phyloP scores from a whole-genome alignment of 2,113 vertebrate species.

The Electrona antarctica region DNA sequence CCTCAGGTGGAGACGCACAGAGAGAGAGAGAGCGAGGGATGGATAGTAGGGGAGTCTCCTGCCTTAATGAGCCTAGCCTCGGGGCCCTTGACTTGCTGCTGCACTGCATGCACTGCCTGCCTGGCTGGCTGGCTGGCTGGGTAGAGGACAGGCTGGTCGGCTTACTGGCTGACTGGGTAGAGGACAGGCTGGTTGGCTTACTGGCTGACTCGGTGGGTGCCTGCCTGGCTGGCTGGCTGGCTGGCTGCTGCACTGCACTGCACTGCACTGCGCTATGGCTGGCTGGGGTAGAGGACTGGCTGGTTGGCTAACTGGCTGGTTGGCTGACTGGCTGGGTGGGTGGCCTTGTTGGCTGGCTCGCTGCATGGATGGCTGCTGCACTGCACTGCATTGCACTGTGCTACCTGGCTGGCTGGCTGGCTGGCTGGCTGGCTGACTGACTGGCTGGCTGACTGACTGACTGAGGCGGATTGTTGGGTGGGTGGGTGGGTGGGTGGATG shows the following conservation, averaged over 20 bases:
- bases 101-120: slow-evolving; percentile 42
- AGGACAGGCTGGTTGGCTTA: slow-evolving; percentile 30
- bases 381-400: no score
- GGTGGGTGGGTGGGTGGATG: no score
- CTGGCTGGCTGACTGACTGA: no score
- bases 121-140: slow-evolving; percentile 38
- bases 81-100: slow-evolving; percentile 65
- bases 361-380: no score
- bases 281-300: slow-evolving; percentile 2
- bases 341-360: slow-evolving; percentile 50
- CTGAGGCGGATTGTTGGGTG: no score
- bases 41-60: slow-evolving; percentile 63
- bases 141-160: slow-evolving; percentile 1
- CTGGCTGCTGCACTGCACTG: slow-evolving; percentile 33
- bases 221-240: slow-evolving; percentile 39
- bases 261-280: slow-evolving; percentile 49
- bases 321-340: no score
- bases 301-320: no score
- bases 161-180: slow-evolving; percentile 43
- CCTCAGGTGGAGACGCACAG: slow-evolving; percentile 41
- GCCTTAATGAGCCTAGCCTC: slow-evolving; percentile 78
- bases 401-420: no score
- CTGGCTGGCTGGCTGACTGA: no score
- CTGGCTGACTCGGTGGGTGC: slow-evolving; percentile 47
- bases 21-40: slow-evolving; percentile 43